Percentiles rank a stretch among this genome's conserved stretches.
phyloP scores from a whole-genome alignment of 2,113 vertebrate genomes.

The Spheniscus mendiculus region DNA sequence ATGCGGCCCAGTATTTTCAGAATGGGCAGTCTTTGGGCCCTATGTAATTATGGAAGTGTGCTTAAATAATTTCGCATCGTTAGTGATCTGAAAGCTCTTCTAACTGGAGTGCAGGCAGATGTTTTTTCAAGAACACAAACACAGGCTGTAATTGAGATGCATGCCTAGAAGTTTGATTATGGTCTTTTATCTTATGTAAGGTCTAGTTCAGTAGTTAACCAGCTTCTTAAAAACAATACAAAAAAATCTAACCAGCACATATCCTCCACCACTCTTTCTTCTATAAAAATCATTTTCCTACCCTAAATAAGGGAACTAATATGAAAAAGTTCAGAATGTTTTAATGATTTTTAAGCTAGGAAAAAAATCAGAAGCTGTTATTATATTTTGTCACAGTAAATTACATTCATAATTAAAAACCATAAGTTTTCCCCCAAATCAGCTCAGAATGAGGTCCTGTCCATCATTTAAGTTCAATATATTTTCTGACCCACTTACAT shows the following conservation, averaged over 20 bases:
- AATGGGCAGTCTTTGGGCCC: not conserved
- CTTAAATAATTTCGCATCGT: not conserved
- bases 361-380: not conserved
- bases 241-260: not conserved
- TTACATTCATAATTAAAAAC: not conserved
- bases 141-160: not conserved
- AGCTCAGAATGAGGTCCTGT: not conserved
- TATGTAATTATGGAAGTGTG: not conserved
- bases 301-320: not conserved
- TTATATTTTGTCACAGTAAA: not conserved
- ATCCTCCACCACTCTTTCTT: not conserved
- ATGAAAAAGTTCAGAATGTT: not conserved
- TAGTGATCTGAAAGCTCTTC: not conserved
- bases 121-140: not conserved
- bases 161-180: not conserved
- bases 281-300: not conserved
- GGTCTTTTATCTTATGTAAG: not conserved
- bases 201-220: not conserved
- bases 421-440: not conserved
- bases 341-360: not conserved
- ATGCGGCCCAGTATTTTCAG: not conserved
- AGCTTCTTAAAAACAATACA: not conserved
- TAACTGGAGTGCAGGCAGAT: not conserved
- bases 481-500: not conserved
- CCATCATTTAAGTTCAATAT: not conserved